phyloP scores from a whole-genome alignment of 53 echinoderm and acorn worm genomes.

The Antedon mediterranea region DNA sequence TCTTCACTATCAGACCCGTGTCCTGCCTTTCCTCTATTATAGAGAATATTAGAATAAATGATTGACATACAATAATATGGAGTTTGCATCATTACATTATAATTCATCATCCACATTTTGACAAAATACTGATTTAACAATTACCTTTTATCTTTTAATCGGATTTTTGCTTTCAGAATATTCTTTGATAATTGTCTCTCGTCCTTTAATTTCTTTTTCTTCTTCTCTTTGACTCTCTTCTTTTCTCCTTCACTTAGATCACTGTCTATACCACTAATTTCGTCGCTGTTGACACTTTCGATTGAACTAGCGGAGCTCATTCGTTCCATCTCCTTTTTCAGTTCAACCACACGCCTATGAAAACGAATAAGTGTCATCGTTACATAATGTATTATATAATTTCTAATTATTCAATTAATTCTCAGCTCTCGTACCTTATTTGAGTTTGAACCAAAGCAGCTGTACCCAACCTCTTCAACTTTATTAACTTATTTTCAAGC shows the following conservation, averaged over 20 bases:
- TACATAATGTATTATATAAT: too few relatives aligned
- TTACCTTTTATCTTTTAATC: constrained; percentile 65
- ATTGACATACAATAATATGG: too few relatives aligned
- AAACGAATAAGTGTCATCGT: neutral
- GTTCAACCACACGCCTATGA: constrained; percentile 10
- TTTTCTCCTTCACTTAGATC: constrained; percentile 34
- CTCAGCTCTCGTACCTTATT: too few relatives aligned
- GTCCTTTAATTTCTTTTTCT: constrained; percentile 43
- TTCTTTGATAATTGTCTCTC: constrained; percentile 52
- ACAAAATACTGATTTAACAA: neutral
- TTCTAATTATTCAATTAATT: too few relatives aligned
- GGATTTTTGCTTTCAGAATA: constrained; percentile 34
- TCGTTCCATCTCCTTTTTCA: constrained; percentile 47
- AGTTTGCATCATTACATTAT: too few relatives aligned
- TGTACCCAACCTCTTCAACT: too few relatives aligned
- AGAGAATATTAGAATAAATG: too few relatives aligned
- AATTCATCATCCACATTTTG: too few relatives aligned
- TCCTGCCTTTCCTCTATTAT: neutral
- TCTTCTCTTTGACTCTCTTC: constrained; percentile 30
- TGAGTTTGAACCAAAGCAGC: too few relatives aligned
- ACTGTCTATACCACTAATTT: constrained; percentile 33
- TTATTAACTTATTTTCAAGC: neutral
- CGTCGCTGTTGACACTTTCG: constrained; percentile 80
- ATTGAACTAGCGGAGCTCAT: constrained; percentile 54
- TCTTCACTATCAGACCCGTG: neutral